Conservation (phyloP, 2,113 vertebrate genomes). For the Hyperoodon ampullatus region DNA sequence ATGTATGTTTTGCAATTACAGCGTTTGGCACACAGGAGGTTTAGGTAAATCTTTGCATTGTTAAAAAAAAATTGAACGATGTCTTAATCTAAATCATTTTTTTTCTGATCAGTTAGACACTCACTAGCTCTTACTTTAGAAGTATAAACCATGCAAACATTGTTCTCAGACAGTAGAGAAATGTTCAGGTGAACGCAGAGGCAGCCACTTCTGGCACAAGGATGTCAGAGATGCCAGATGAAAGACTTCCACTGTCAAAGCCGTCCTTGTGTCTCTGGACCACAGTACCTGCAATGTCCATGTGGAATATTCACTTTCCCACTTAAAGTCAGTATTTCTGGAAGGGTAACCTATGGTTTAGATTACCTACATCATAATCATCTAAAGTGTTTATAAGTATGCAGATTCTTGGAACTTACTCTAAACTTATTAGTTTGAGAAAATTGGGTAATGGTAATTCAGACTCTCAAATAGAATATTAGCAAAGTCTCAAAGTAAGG, state of each 20-base stretch:
- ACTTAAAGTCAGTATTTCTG: neutral
- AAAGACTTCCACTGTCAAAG: neutral
- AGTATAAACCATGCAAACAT: neutral
- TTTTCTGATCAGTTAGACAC: neutral
- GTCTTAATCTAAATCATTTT: conserved; percentile 14
- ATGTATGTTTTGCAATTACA: neutral
- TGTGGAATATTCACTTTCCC: neutral
- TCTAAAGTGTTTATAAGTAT: neutral
- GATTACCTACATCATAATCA: neutral
- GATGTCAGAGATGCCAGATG: neutral
- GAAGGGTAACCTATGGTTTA: neutral
- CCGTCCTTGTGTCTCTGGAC: neutral
- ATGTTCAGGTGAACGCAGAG: neutral
- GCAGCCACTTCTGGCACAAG: neutral
- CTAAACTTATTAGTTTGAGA: neutral
- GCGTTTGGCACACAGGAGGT: neutral
- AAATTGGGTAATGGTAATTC: neutral
- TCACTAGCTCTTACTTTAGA: neutral
- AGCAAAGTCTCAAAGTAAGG: neutral
- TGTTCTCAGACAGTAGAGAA: neutral
- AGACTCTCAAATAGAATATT: neutral
- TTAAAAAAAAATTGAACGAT: neutral
- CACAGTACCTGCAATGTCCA: neutral
- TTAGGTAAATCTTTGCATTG: neutral
- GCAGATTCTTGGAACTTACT: neutral